Conservation (phyloP, 2,888 invertebrate genomes). For the Scrobipalpa atriplicella region DNA sequence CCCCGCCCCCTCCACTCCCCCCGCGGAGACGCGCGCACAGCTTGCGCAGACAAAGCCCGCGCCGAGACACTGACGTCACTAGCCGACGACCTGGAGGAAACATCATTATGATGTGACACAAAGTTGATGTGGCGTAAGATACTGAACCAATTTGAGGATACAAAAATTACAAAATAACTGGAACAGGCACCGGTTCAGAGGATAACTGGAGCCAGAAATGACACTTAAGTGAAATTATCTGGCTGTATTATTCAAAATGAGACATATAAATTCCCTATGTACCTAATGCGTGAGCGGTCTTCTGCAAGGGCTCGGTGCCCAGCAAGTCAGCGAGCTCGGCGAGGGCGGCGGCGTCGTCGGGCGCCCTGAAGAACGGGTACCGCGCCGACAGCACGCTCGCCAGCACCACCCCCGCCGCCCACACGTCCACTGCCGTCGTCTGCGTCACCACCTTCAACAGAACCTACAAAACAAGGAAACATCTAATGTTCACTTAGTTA, state of each 20-base stretch:
- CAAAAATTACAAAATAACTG: too few species aligned
- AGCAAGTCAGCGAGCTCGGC: constrained; percentile 92
- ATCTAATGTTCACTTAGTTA: too few species aligned
- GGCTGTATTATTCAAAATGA: too few species aligned
- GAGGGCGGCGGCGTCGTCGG: constrained; percentile 87
- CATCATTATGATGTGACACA: too few species aligned
- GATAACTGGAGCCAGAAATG: too few species aligned
- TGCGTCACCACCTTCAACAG: constrained; percentile 90
- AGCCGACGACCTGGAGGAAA: constrained; percentile 58
- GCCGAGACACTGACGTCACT: constrained; percentile 51
- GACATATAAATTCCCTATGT: constrained; percentile 45
- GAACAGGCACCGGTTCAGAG: too few species aligned
- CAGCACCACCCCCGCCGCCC: constrained; percentile 94
- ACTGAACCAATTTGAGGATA: too few species aligned
- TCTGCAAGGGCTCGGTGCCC: constrained; percentile 87
- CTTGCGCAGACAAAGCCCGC: constrained; percentile 62
- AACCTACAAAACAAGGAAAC: too few species aligned
- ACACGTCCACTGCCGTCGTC: constrained; percentile 93
- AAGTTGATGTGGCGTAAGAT: too few species aligned
- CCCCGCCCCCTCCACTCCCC: constrained; percentile 18
- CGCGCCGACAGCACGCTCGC: constrained; percentile 86
- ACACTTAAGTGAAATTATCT: too few species aligned
- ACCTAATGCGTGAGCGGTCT: constrained; percentile 87
- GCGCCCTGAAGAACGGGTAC: constrained; percentile 93
- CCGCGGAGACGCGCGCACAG: constrained; percentile 57